phyloP scores from a whole-genome alignment of 2,888 invertebrate species.

The Nomada fabriciana region DNA sequence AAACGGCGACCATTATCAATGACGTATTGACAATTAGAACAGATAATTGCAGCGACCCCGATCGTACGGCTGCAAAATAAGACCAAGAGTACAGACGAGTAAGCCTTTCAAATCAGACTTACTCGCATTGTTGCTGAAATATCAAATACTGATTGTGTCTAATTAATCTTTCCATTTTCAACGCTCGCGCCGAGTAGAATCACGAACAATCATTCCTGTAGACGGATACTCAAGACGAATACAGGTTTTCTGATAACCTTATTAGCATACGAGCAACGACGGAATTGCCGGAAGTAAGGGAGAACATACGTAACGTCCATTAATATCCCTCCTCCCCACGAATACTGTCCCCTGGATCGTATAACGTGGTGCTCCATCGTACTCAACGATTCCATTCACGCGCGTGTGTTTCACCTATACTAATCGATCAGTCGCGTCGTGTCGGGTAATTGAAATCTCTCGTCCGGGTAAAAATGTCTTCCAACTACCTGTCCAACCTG shows the following conservation, averaged over 20 bases:
- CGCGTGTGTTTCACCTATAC: constrained; percentile 31
- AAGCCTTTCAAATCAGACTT: not conserved
- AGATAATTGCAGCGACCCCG: not conserved
- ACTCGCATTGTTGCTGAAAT: not conserved
- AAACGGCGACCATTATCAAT: not conserved
- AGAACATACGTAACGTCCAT: constrained; percentile 53
- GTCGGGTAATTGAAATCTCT: constrained; percentile 49
- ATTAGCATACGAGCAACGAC: constrained; percentile 47
- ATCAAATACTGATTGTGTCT: not conserved
- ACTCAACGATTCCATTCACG: constrained; percentile 45
- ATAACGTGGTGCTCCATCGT: constrained; percentile 30
- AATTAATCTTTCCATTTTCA: constrained; percentile 9
- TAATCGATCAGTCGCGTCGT: constrained; percentile 39
- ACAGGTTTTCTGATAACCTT: constrained; percentile 46
- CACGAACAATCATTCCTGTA: constrained; percentile 1
- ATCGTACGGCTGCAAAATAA: not conserved
- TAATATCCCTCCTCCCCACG: constrained; percentile 45
- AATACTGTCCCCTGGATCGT: constrained; percentile 44
- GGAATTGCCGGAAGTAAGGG: constrained; percentile 55
- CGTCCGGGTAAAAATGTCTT: constrained; percentile 28
- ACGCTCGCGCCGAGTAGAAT: constrained; percentile 4
- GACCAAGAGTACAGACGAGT: not conserved
- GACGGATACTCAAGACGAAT: constrained; percentile 36
- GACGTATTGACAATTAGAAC: not conserved
- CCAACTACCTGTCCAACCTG: constrained; percentile 1